Evolutionary conservation across 2,797 vertebrate species (phyloP).

Genomic region (Crenuchus spilurus): DNA sequence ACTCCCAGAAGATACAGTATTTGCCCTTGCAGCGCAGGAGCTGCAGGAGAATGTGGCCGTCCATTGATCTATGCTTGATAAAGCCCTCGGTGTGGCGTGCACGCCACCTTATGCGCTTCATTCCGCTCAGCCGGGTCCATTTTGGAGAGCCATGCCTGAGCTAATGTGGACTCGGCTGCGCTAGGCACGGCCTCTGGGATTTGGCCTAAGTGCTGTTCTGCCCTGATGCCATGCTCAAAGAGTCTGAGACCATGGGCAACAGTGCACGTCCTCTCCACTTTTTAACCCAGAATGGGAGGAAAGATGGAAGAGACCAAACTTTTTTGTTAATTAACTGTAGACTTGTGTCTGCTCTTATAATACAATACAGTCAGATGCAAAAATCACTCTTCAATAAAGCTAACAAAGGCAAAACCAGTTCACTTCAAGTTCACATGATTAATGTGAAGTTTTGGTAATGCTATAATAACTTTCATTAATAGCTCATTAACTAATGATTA

Average conservation of each 20-base stretch:
- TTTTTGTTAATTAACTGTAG: not conserved
- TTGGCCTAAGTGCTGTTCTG: constrained; percentile 77
- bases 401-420: too few relatives aligned
- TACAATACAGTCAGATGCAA: too few relatives aligned
- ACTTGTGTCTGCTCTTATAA: not conserved
- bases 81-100: constrained; percentile 76
- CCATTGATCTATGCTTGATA: constrained; percentile 83
- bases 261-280: constrained; percentile 63
- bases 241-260: constrained; percentile 67
- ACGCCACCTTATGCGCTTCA: constrained; percentile 79
- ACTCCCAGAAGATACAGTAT: constrained; percentile 76
- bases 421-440: too few relatives aligned
- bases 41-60: constrained; percentile 76
- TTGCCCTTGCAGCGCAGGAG: constrained; percentile 76
- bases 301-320: constrained; percentile 5
- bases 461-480: too few relatives aligned
- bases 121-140: constrained; percentile 81
- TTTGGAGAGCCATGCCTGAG: constrained; percentile 79
- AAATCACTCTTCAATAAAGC: not conserved
- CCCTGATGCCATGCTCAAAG: constrained; percentile 74
- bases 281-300: constrained; percentile 39
- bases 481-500: too few relatives aligned
- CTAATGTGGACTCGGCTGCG: constrained; percentile 80
- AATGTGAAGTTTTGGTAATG: too few relatives aligned
- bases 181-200: constrained; percentile 83